A percentile compares a stretch with the other conserved stretches of the same genome.
phyloP scores from a whole-genome alignment of 1,140 invertebrate species.

The Ctenoplectra terminalis region DNA sequence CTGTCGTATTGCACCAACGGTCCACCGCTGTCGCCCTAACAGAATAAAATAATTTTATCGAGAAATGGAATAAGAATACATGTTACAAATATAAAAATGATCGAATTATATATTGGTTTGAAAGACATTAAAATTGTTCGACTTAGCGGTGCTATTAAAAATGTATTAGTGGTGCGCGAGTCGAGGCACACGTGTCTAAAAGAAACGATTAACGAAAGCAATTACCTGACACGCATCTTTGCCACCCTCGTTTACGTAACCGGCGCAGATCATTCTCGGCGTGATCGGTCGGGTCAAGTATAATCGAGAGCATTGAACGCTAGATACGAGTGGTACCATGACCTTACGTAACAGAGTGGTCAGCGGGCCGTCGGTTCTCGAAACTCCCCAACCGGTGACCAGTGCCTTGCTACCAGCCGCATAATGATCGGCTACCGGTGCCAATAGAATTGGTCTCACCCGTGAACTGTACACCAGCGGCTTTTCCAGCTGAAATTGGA shows the following conservation, averaged over 20 bases:
- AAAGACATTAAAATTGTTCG: background rate
- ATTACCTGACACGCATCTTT: conserved; percentile 75
- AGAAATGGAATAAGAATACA: background rate
- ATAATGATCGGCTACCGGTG: conserved; percentile 62
- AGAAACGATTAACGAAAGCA: background rate
- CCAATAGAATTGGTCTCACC: conserved; percentile 70
- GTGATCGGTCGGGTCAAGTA: conserved; percentile 66
- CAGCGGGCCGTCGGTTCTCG: conserved; percentile 39
- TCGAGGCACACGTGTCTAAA: background rate
- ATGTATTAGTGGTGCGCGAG: background rate
- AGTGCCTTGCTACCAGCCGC: conserved; percentile 61
- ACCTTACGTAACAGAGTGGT: conserved; percentile 69
- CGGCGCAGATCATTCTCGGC: conserved; percentile 80
- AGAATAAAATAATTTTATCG: background rate
- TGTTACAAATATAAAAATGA: background rate
- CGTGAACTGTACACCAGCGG: conserved; percentile 60
- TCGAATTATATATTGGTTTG: too few species aligned
- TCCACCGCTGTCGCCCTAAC: conserved; percentile 72
- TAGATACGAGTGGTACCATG: conserved; percentile 71
- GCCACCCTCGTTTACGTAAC: conserved; percentile 71
- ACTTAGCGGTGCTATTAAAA: background rate
- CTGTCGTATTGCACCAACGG: conserved; percentile 63
- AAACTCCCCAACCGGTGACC: conserved; percentile 77
- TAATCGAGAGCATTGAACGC: conserved; percentile 58
- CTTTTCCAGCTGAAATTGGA: conserved; percentile 69